Conservation (phyloP, 37 sponge, comb jelly and placozoan species). For the Tethya wilhelma region DNA sequence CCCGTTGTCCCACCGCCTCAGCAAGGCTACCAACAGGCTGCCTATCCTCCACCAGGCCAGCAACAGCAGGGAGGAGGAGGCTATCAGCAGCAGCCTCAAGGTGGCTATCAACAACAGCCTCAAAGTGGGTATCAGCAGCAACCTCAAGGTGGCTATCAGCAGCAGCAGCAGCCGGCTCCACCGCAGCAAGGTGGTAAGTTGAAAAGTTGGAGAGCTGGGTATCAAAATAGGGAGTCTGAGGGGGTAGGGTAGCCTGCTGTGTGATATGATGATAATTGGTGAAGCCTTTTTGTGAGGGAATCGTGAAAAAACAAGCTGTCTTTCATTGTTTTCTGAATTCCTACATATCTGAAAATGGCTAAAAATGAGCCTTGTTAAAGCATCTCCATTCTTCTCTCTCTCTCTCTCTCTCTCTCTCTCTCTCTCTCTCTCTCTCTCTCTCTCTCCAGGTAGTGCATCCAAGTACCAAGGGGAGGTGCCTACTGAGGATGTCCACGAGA, state of each 20-base stretch:
- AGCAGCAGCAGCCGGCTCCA: background rate
- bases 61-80: conserved; percentile 9
- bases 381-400: background rate
- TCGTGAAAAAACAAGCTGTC: no score
- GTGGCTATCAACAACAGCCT: conserved; percentile 3
- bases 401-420: background rate
- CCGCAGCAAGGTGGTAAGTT: background rate
- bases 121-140: background rate
- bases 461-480: conserved; percentile 42
- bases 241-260: no score
- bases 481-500: conserved; percentile 57
- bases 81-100: background rate
- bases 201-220: no score
- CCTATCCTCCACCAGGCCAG: conserved; percentile 15
- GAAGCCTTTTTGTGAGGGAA: no score
- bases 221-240: no score
- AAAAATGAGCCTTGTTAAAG: no score
- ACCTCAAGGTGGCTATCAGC: background rate
- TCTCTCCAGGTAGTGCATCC: background rate
- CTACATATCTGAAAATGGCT: no score
- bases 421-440: background rate
- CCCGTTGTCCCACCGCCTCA: conserved; percentile 4
- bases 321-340: no score
- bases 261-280: no score
- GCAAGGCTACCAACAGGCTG: conserved; percentile 13